Evolutionary conservation across 2,797 vertebrate species (phyloP).

Genomic region (Catostomus latipinnis): DNA sequence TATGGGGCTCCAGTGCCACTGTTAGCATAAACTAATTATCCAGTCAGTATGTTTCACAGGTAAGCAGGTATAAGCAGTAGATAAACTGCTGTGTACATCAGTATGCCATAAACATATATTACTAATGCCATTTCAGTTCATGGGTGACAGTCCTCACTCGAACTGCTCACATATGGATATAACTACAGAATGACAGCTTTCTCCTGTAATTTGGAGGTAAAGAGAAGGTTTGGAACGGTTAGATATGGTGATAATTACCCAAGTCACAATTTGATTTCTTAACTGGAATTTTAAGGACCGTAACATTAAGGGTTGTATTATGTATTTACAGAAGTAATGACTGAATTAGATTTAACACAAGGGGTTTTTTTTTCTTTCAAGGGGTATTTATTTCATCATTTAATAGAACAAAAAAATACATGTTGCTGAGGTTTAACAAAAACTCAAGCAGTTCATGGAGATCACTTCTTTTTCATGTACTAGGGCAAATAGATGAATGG

Average conservation of each 20-base stretch:
- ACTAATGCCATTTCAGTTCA: background rate
- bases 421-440: background rate
- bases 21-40: too few relatives aligned
- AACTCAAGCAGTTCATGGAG: too few relatives aligned
- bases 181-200: background rate
- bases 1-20: too few relatives aligned
- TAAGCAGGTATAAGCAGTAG: too few relatives aligned
- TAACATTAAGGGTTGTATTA: background rate
- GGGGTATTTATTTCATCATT: background rate
- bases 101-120: too few relatives aligned
- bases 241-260: background rate
- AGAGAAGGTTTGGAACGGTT: background rate
- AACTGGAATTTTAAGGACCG: background rate
- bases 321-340: slow-evolving; percentile 21
- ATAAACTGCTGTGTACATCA: too few relatives aligned
- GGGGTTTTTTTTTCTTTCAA: background rate
- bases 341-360: background rate
- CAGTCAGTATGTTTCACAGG: too few relatives aligned
- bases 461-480: background rate
- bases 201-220: background rate
- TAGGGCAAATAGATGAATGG: background rate
- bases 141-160: background rate
- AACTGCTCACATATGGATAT: background rate
- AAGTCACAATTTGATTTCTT: background rate
- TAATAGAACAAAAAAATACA: background rate